Percentiles rank a stretch among this genome's conserved stretches.
Conservation (phyloP, 2,113 vertebrate species). For the Lycocorax pyrrhopterus region DNA sequence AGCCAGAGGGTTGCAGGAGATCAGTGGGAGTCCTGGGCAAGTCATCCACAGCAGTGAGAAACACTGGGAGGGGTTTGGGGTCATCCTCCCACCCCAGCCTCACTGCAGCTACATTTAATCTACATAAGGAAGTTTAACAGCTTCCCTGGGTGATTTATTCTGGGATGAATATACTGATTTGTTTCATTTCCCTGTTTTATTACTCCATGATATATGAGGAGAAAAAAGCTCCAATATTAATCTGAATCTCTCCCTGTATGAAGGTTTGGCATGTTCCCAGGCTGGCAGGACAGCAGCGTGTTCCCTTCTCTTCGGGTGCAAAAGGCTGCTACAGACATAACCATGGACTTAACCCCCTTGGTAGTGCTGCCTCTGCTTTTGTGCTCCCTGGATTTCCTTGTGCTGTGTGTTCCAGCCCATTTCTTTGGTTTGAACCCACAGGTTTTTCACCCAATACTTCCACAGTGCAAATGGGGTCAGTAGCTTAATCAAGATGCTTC, state of each 20-base stretch:
- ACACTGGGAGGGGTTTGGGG: neutral
- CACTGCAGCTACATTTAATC: neutral
- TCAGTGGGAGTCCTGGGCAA: neutral
- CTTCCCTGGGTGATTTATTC: neutral
- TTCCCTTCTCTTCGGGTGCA: neutral
- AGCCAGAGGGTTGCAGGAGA: neutral
- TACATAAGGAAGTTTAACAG: neutral
- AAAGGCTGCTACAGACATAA: neutral
- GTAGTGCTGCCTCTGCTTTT: neutral
- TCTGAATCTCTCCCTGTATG: neutral
- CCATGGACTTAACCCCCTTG: neutral
- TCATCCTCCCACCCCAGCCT: neutral
- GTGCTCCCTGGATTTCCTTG: neutral
- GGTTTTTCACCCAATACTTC: neutral
- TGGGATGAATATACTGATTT: neutral
- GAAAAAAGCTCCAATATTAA: neutral
- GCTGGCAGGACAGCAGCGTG: neutral
- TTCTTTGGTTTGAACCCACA: neutral
- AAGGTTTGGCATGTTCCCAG: neutral
- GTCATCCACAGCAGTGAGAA: neutral
- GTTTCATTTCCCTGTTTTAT: neutral
- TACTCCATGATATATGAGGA: neutral
- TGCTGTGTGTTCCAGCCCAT: neutral
- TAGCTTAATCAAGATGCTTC: neutral
- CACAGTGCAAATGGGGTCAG: neutral